Conservation (phyloP, 2,888 invertebrate genomes). For the Patella depressa region DNA sequence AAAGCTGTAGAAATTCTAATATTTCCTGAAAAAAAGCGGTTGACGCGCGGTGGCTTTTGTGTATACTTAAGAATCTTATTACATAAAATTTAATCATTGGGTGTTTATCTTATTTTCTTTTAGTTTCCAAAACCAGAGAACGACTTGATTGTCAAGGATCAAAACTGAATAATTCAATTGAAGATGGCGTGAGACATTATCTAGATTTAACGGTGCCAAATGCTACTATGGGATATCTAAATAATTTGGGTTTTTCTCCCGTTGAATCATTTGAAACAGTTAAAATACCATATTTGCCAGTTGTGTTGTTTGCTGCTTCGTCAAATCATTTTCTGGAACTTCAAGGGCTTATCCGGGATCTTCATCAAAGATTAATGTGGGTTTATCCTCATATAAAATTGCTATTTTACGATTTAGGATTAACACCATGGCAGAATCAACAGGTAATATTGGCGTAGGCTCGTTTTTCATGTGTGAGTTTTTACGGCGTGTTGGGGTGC, state of each 20-base stretch:
- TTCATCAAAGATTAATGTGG: not conserved
- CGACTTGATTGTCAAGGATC: too few relatives aligned
- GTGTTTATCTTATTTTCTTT: too few relatives aligned
- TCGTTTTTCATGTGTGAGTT: too few relatives aligned
- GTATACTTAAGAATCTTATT: too few relatives aligned
- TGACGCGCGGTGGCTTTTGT: too few relatives aligned
- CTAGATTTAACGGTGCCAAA: not conserved
- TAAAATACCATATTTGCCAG: constrained; percentile 1
- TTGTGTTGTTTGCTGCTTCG: constrained; percentile 16
- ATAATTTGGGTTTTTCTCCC: not conserved
- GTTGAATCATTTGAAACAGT: not conserved
- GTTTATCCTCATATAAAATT: not conserved
- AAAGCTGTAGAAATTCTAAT: too few relatives aligned
- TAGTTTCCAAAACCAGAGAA: too few relatives aligned
- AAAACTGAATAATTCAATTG: not conserved
- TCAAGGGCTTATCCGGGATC: constrained; percentile 7
- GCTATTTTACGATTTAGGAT: constrained; percentile 15
- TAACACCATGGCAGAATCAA: not conserved
- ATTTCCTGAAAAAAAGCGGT: too few relatives aligned
- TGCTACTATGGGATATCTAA: not conserved
- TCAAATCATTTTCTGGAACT: constrained; percentile 14
- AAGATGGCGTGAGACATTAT: not conserved
- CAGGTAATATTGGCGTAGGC: not conserved
- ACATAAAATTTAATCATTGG: too few relatives aligned
- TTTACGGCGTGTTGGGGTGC: too few relatives aligned